phyloP scores from a whole-genome alignment of 92 coral and sea anemone species.

The Ricordea florida region DNA sequence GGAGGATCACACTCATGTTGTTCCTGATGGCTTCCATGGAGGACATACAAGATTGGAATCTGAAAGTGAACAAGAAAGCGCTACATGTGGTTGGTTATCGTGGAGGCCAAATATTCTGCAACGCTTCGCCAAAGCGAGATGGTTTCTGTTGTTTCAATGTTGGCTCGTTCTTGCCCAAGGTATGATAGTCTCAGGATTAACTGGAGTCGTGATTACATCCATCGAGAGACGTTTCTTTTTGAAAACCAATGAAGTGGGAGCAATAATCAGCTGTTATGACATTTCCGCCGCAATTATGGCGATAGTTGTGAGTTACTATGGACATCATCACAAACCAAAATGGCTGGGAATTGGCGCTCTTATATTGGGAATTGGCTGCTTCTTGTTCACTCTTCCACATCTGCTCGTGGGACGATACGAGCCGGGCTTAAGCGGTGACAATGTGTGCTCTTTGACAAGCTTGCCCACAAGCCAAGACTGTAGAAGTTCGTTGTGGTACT shows the following conservation, averaged over 20 bases:
- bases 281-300: slow-evolving; percentile 89
- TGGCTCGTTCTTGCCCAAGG: slow-evolving; percentile 90
- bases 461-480: slow-evolving; percentile 42
- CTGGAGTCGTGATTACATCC: slow-evolving; percentile 93
- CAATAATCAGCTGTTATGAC: slow-evolving; percentile 84
- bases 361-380: slow-evolving; percentile 84
- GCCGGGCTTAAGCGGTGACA: slow-evolving; percentile 61
- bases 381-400: slow-evolving; percentile 93
- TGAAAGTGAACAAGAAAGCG: background rate
- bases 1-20: no score
- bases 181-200: slow-evolving; percentile 88
- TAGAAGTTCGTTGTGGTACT: slow-evolving; percentile 81
- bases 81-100: slow-evolving; percentile 63
- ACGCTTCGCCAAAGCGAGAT: slow-evolving; percentile 70
- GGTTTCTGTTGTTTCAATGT: slow-evolving; percentile 92
- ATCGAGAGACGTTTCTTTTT: slow-evolving; percentile 87
- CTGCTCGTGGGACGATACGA: slow-evolving; percentile 70
- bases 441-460: slow-evolving; percentile 61
- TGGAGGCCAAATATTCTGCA: slow-evolving; percentile 74
- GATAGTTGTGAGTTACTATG: slow-evolving; percentile 86
- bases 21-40: no score
- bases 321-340: slow-evolving; percentile 94
- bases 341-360: slow-evolving; percentile 94
- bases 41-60: background rate
- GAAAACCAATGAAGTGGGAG: slow-evolving; percentile 82